Conservation (phyloP, 2,888 invertebrate species). For the Muschampia plurimacula region DNA sequence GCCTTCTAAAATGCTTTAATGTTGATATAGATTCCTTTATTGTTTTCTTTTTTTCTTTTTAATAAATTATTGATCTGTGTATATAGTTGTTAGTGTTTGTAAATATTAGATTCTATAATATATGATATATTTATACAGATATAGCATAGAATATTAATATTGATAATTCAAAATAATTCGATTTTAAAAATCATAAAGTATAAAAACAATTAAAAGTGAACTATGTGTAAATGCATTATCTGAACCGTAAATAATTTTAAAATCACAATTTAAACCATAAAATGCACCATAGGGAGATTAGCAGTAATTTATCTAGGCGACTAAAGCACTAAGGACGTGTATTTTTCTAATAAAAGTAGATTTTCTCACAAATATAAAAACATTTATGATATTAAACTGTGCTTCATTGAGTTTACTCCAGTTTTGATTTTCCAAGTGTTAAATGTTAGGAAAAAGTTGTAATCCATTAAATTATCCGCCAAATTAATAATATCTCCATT, state of each 20-base stretch:
- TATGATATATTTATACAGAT: conserved; percentile 70
- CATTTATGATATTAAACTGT: conserved; percentile 55
- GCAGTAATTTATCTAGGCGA: conserved; percentile 59
- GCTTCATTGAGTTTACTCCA: conserved; percentile 74
- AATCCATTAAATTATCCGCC: too few relatives aligned
- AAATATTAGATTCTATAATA: conserved; percentile 58
- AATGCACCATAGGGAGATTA: conserved; percentile 59
- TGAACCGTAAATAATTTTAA: conserved; percentile 57
- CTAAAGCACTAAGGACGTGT: conserved; percentile 84
- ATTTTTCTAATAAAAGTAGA: conserved; percentile 79
- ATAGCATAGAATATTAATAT: conserved; percentile 52
- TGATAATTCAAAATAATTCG: conserved; percentile 54
- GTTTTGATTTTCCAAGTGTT: conserved; percentile 41
- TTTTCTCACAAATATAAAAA: conserved; percentile 53
- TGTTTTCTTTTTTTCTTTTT: conserved; percentile 58
- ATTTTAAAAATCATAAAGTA: conserved; percentile 53
- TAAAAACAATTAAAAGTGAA: conserved; percentile 32
- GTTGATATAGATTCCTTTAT: conserved; percentile 68
- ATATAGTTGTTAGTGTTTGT: conserved; percentile 80
- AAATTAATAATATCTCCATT: too few relatives aligned
- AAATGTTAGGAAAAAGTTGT: neutral
- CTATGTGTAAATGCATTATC: conserved; percentile 60
- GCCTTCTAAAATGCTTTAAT: conserved; percentile 84
- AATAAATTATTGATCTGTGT: conserved; percentile 77
- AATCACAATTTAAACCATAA: conserved; percentile 57